Base-by-base conservation (phyloP, 2,888 invertebrate species). In the Drosophila yooni region DNA sequence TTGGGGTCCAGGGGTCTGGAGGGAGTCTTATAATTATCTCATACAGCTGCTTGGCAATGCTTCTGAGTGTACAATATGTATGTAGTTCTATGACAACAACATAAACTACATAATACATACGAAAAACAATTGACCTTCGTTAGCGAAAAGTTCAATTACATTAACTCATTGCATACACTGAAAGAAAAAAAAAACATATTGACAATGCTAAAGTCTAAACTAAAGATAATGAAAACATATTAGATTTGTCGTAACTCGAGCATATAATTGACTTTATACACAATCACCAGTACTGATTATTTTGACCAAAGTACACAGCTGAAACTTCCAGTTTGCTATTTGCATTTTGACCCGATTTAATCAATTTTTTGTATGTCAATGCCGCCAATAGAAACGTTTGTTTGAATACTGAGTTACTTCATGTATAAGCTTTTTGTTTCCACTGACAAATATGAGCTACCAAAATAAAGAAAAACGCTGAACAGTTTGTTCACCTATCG, bases 111-210 rank as follows among this genome's bases (percentile, higher is more conserved):
- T 76, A 77, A 56, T 62, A 75, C 70, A 61, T 57, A 67, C 83
- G 65, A 61, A 83, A 71, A 74, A 46, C 83, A 83, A 75, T 76
- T 84, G 81, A 88, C 84, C 88, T 84, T 88, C 89, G 76, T 75
- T 77, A 77, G 77, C 77, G 36, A 48, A 88, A 88, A 88, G 88
- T 84, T 84, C 84, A 84, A 74, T 66, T 84, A 59, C 82, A 62
- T 80, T 84, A 69, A 78, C 78, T 83, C 59, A 65, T 83, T 70
- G 67, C 59, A 75, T 67, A 65, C 69, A 68, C 54, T 74, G 34
- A 27, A 63, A 40, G 69, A 38, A 27, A 21, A 21, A 21, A 2
- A 15, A 60, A 38, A 11, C 11, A 8, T 25, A 21, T 31, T 25
- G 18, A 34, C 33, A 29, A 5, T 43, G n/a, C n/a, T 40, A 21